Evolutionary conservation across 1,140 invertebrate genomes (phyloP), one percentile per base, ranked within the genome.

Genomic region (Brachionus asplanchnoidis): DNA sequence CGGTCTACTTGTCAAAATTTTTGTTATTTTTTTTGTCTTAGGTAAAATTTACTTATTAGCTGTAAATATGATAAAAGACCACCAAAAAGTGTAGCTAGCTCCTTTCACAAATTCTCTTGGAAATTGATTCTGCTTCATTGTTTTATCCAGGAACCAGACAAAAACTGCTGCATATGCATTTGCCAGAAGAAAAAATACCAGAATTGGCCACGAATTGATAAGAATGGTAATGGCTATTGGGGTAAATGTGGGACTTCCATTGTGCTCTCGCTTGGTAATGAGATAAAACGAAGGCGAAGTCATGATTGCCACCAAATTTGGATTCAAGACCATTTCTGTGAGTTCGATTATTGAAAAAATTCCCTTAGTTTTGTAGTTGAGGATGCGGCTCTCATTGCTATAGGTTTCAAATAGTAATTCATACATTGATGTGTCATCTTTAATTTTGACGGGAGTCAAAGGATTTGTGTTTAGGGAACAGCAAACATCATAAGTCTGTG

Each of bases 141-240:
- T 12, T 26, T 46, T 42, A 23, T 82, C 79, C 26, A 82, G n/a
- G 6, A 82, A 65, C 79, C 79, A 82, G 8, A 82, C 14, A 68
- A 68, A 65, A 65, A 82, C 23, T 65, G 50, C 79, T 44, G 79
- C 79, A 46, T 65, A 82, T 12, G 65, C 53, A 82, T 82, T 82
- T 23, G 79, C 79, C n/a, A 82, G 12, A 9, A 82, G 7, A 20
- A 82, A 28, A 46, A 82, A 65, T 17, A 82, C 23, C n/a, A 82
- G 36, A 44, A 82, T 44, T 20, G 79, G 79, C 79, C 79, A 82
- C 42, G 79, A 28, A 14, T 82, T 82, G 3, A 82, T 1, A 6
- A 82, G 40, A 42, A 82, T 82, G n/a, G 79, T 42, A 44, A 82
- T 42, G 36, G 79, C 79, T 60, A 82, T 82, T 46, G 79, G 79